Conservation (phyloP, 2,797 vertebrate genomes). For the Platyrinchus mystaceus region DNA sequence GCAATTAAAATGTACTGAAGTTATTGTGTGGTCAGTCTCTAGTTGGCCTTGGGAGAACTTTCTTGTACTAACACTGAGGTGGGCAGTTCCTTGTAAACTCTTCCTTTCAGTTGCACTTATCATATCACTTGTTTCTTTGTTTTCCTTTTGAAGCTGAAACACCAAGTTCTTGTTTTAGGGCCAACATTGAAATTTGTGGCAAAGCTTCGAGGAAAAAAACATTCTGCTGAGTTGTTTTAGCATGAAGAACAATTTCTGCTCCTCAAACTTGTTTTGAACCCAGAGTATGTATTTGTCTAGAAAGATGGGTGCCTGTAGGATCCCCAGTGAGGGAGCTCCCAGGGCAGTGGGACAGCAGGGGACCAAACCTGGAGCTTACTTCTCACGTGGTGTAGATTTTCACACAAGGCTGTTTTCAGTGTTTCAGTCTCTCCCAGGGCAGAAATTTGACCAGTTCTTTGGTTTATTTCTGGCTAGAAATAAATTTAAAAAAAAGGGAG, state of each 20-base stretch:
- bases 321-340: neutral
- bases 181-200: neutral
- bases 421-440: neutral
- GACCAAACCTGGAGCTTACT: neutral
- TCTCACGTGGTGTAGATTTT: neutral
- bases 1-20: neutral
- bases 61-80: neutral
- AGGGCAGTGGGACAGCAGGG: neutral
- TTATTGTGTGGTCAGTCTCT: neutral
- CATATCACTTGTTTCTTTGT: neutral
- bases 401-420: neutral
- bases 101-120: neutral
- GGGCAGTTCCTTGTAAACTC: neutral
- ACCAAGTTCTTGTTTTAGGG: neutral
- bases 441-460: neutral
- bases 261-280: neutral
- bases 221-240: neutral
- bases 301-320: neutral
- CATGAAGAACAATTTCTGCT: neutral
- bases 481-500: rapidly evolving
- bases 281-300: neutral
- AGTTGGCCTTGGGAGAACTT: neutral
- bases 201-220: neutral
- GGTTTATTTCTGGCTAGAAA: neutral
- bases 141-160: neutral